Percentiles rank a stretch among this genome's conserved stretches.
Conservation (phyloP, 2,888 invertebrate genomes). For the Morpho deidamia region DNA sequence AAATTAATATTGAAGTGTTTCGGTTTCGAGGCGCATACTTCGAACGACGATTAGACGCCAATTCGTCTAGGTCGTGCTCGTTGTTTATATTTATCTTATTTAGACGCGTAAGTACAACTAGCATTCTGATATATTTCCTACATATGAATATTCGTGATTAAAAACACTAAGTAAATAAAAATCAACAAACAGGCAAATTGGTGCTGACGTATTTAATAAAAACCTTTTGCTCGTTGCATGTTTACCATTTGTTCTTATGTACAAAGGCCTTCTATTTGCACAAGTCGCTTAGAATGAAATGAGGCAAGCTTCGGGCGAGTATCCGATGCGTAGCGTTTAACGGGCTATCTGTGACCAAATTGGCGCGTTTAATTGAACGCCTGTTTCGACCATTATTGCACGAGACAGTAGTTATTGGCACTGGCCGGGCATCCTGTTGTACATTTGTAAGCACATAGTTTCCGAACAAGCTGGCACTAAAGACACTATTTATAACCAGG, state of each 20-base stretch:
- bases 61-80: no score
- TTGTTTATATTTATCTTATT: no score
- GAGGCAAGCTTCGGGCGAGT: slow-evolving; percentile 36
- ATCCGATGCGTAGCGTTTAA: slow-evolving; percentile 42
- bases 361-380: slow-evolving; percentile 68
- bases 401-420: slow-evolving; percentile 64
- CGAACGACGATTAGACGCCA: no score
- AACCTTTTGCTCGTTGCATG: slow-evolving; percentile 5
- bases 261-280: slow-evolving; percentile 22
- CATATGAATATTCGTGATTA: no score
- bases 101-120: no score
- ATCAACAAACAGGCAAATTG: not conserved
- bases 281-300: slow-evolving; percentile 32
- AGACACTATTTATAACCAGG: not conserved
- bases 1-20: no score
- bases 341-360: slow-evolving; percentile 52
- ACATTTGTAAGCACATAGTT: slow-evolving; percentile 21
- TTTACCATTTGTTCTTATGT: slow-evolving; percentile 8
- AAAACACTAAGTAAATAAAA: not conserved
- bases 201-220: not conserved
- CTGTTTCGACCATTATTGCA: slow-evolving; percentile 61
- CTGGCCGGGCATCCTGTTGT: slow-evolving; percentile 34
- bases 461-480: slow-evolving; percentile 10
- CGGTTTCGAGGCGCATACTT: no score
- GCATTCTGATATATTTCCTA: no score